These are phyloP conservation scores for Sardina pilchardus DNA, from an alignment of 2,113 vertebrate genomes.

Conservation along the genomic window DNA sequence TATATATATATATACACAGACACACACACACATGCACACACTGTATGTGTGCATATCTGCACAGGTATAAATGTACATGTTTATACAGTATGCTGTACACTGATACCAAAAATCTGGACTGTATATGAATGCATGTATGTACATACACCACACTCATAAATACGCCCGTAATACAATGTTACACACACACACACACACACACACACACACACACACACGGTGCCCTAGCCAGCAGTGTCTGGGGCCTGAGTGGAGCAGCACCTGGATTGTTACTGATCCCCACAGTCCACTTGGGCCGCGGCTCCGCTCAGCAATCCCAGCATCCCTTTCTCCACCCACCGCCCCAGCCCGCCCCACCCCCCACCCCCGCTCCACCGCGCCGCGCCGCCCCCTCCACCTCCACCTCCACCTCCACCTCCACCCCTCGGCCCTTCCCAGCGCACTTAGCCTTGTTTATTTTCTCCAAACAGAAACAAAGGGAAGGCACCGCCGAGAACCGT, in stretches of 20 bases:
- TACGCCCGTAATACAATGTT: background rate
- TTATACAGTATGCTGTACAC: background rate
- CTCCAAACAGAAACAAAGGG: constrained; percentile 65
- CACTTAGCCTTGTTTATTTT: constrained; percentile 63
- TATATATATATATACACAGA: constrained; percentile 20
- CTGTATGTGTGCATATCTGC: background rate
- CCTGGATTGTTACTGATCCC: constrained; percentile 70
- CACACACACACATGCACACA: constrained; percentile 23
- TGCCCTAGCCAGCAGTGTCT: constrained; percentile 44
- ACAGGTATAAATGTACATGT: background rate
- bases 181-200: constrained; percentile 29
- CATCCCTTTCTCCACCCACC: background rate
- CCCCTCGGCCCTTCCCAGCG: constrained; percentile 42
- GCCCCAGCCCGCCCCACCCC: background rate
- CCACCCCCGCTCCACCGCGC: background rate
- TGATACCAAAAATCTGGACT: background rate
- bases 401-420: background rate
- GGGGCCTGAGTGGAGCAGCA: constrained; percentile 52
- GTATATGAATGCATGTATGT: background rate
- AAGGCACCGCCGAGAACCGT: constrained; percentile 58
- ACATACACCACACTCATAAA: background rate
- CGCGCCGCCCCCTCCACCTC: background rate
- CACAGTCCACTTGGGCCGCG: constrained; percentile 54
- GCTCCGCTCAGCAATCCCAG: constrained; percentile 43
- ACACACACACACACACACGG: constrained; percentile 23